Percentiles rank a stretch among this genome's conserved stretches.
Conservation (phyloP, 2,113 vertebrate genomes). For the Percina caprodes region DNA sequence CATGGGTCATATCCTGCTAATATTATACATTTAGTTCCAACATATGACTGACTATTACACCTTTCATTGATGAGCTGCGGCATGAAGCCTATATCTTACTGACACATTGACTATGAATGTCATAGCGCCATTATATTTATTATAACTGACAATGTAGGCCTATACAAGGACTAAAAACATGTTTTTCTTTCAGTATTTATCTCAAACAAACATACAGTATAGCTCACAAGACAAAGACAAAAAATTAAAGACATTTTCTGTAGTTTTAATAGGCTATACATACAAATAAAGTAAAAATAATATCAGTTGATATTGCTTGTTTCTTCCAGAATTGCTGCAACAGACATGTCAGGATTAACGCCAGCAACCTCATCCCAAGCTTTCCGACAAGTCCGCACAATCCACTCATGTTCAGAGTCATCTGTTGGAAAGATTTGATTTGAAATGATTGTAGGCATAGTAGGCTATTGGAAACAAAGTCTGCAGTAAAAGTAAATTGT, state of each 20-base stretch:
- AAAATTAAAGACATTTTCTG: background rate
- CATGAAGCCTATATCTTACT: background rate
- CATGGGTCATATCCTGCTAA: background rate
- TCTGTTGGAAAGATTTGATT: slow-evolving; percentile 81
- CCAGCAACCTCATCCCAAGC: slow-evolving; percentile 79
- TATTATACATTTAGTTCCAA: background rate
- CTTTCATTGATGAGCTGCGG: background rate
- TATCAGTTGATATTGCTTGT: slow-evolving; percentile 5
- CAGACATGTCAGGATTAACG: slow-evolving; percentile 25
- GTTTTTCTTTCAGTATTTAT: background rate
- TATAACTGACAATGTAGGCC: background rate
- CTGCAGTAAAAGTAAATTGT: background rate
- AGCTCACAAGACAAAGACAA: slow-evolving; percentile 2
- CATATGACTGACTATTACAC: background rate
- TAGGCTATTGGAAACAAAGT: slow-evolving; percentile 1
- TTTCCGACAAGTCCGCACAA: slow-evolving; percentile 89
- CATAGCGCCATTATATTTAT: background rate
- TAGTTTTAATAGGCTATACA: background rate
- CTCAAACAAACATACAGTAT: background rate
- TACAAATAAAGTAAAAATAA: background rate
- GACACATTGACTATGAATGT: background rate
- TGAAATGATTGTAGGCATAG: background rate
- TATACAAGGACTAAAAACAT: background rate
- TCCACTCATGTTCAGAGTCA: slow-evolving; percentile 92
- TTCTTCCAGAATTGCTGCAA: slow-evolving; percentile 20